A percentile compares a stretch with the other conserved stretches of the same genome.
Conservation (phyloP, 2,888 invertebrate species). For the Folsomia candida region DNA sequence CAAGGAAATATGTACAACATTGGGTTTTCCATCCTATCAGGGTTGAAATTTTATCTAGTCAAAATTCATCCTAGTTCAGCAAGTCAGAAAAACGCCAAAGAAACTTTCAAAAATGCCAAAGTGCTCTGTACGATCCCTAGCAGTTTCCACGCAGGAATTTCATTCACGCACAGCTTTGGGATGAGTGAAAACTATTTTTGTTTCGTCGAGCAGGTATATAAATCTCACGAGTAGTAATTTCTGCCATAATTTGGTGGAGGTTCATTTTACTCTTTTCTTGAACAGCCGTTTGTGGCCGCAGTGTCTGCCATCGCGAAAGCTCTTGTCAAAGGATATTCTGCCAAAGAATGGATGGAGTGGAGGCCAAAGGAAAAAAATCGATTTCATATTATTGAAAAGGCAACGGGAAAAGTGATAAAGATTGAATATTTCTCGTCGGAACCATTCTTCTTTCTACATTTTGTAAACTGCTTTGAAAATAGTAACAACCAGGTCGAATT, state of each 20-base stretch:
- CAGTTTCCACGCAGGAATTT: constrained; percentile 52
- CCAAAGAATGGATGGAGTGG: constrained; percentile 56
- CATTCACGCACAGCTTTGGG: constrained; percentile 60
- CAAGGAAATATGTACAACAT: constrained; percentile 57
- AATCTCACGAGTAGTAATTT: background rate
- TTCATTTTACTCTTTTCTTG: constrained; percentile 54
- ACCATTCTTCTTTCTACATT: constrained; percentile 59
- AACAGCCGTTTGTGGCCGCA: constrained; percentile 57
- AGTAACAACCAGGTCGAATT: background rate
- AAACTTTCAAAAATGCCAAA: constrained; percentile 51
- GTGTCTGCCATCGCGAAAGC: constrained; percentile 54
- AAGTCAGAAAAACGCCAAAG: constrained; percentile 41
- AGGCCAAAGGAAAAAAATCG: constrained; percentile 53
- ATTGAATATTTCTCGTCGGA: constrained; percentile 54
- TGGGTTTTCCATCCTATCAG: constrained; percentile 54
- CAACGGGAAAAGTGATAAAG: constrained; percentile 54
- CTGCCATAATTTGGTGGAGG: background rate
- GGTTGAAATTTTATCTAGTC: constrained; percentile 54
- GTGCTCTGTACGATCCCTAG: constrained; percentile 53
- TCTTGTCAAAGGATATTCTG: constrained; percentile 53
- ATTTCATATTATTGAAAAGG: constrained; percentile 55
- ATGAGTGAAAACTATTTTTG: constrained; percentile 59
- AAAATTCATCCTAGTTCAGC: constrained; percentile 48
- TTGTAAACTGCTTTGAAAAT: constrained; percentile 58
- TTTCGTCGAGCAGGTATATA: constrained; percentile 56